phyloP scores from a whole-genome alignment of 2,113 vertebrate genomes.

The Hippoglossus stenolepis region DNA sequence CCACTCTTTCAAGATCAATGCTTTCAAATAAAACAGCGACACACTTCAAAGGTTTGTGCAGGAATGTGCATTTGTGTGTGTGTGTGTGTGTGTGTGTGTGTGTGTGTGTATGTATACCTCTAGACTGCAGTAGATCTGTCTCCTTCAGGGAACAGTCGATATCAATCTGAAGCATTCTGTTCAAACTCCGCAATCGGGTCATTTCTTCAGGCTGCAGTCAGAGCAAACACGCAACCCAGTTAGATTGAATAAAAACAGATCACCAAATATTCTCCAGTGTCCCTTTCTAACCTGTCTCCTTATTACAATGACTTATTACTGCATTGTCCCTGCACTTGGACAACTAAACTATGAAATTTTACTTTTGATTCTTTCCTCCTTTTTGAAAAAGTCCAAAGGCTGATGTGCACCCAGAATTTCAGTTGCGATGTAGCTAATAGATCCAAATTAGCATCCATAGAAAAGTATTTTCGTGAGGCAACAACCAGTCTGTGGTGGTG shows the following conservation, averaged over 20 bases:
- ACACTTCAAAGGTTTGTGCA: conserved; percentile 46
- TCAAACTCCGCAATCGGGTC: conserved; percentile 94
- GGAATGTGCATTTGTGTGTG: conserved; percentile 7
- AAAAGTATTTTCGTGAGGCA: too few species aligned
- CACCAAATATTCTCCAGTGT: background rate
- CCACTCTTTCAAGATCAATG: conserved; percentile 58
- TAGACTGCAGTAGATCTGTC: conserved; percentile 94
- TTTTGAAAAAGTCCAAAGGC: too few species aligned
- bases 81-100: conserved; percentile 11
- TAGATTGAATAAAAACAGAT: conserved; percentile 32
- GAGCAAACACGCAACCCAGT: conserved; percentile 53
- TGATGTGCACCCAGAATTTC: too few species aligned
- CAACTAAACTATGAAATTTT: background rate
- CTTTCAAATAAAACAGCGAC: conserved; percentile 60
- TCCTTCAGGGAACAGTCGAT: conserved; percentile 99
- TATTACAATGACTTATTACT: background rate
- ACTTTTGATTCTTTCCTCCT: background rate
- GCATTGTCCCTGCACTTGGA: background rate
- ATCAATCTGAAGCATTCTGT: conserved; percentile 98
- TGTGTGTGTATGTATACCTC: conserved; percentile 83
- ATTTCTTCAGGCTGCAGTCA: conserved; percentile 95
- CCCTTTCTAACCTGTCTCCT: background rate
- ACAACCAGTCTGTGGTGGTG: too few species aligned
- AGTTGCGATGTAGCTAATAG: too few species aligned
- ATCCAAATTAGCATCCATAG: too few species aligned